Conservation (phyloP, 2,888 invertebrate genomes). For the Xanthorhoe spadicearia region DNA sequence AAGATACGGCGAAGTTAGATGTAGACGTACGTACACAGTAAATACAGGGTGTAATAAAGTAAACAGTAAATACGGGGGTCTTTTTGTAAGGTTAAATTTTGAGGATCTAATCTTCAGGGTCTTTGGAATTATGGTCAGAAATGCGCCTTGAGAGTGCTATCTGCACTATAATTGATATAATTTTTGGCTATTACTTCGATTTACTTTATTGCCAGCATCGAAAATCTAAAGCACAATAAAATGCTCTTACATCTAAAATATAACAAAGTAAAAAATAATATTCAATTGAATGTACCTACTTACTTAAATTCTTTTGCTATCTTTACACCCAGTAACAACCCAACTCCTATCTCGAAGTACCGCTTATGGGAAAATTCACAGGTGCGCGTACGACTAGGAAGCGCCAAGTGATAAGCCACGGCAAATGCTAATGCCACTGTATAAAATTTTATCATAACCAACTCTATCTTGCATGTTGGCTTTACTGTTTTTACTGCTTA, state of each 20-base stretch:
- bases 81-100: too few relatives aligned
- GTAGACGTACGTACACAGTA: conserved; percentile 19
- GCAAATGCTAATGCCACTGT: conserved; percentile 71
- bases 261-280: neutral
- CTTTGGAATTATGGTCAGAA: too few relatives aligned
- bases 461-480: conserved; percentile 51
- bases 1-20: conserved; percentile 30
- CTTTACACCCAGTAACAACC: conserved; percentile 7
- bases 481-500: conserved; percentile 16
- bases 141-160: too few relatives aligned
- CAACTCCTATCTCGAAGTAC: conserved; percentile 30
- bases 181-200: too few relatives aligned
- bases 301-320: neutral
- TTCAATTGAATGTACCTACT: neutral
- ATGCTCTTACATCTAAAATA: too few relatives aligned
- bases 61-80: too few relatives aligned
- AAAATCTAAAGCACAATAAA: too few relatives aligned
- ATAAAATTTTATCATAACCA: conserved; percentile 72
- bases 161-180: too few relatives aligned
- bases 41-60: conserved; percentile 3
- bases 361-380: conserved; percentile 49
- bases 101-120: too few relatives aligned
- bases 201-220: too few relatives aligned
- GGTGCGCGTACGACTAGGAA: conserved; percentile 57
- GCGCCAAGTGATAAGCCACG: conserved; percentile 64